Evolutionary conservation across 1,140 invertebrate genomes (phyloP).

Genomic region (Andricus grossulariae): DNA sequence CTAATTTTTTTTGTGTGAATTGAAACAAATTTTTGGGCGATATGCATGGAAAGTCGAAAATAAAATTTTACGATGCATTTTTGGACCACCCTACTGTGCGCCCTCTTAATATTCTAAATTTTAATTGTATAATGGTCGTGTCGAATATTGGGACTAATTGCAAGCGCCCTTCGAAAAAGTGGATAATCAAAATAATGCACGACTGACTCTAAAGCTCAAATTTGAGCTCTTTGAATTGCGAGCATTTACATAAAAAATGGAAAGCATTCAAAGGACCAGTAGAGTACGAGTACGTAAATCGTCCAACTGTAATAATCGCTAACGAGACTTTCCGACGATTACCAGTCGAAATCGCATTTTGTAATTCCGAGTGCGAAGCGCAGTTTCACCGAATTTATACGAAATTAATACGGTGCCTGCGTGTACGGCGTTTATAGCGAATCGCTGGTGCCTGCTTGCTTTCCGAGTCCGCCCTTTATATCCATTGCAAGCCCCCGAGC

Average conservation of each 20-base stretch:
- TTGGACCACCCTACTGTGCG: no score
- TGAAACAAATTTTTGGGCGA: no score
- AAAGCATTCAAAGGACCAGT: slow-evolving; percentile 2
- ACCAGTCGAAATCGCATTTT: slow-evolving; percentile 30
- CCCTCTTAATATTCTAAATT: no score
- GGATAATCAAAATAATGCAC: no score
- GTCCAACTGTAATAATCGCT: slow-evolving; percentile 29
- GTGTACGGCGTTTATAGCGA: slow-evolving; percentile 28
- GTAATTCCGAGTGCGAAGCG: slow-evolving; percentile 27
- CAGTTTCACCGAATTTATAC: slow-evolving; percentile 31
- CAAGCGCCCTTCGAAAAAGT: no score
- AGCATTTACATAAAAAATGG: neutral
- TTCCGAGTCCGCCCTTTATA: slow-evolving; percentile 17
- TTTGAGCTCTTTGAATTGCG: no score
- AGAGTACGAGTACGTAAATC: slow-evolving; percentile 5
- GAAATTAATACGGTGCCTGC: slow-evolving; percentile 30
- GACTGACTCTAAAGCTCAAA: no score
- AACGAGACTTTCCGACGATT: slow-evolving; percentile 31
- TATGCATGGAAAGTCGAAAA: no score
- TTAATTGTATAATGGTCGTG: no score
- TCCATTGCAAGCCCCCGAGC: neutral
- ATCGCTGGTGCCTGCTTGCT: slow-evolving; percentile 11
- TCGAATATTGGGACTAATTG: no score
- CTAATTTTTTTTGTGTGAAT: no score
- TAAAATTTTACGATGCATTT: no score